phyloP scores from a whole-genome alignment of 2,888 invertebrate species.

The Chrysotoxum bicinctum region DNA sequence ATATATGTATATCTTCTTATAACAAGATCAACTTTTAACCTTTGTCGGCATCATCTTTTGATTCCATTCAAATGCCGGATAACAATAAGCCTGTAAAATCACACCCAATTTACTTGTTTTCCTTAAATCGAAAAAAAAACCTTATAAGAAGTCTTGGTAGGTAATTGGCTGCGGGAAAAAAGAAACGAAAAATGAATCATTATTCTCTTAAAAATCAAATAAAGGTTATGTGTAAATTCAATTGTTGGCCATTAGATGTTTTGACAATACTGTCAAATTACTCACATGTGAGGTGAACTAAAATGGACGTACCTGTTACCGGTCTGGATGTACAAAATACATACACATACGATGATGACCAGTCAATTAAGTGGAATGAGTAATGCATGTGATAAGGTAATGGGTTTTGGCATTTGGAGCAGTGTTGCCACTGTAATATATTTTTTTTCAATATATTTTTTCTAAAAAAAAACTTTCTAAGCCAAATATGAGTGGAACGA shows the following conservation, averaged over 20 bases:
- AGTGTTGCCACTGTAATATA: not conserved
- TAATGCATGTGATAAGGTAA: slow-evolving; percentile 49
- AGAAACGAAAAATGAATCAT: slow-evolving; percentile 27
- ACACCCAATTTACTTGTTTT: slow-evolving; percentile 64
- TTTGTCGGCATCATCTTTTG: slow-evolving; percentile 53
- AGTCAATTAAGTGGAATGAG: slow-evolving; percentile 63
- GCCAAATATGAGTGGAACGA: no score
- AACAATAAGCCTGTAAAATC: slow-evolving; percentile 62
- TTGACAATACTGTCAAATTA: slow-evolving; percentile 72
- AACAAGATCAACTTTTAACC: slow-evolving; percentile 46
- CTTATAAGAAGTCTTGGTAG: slow-evolving; percentile 18
- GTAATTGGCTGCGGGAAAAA: slow-evolving; percentile 35
- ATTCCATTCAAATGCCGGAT: slow-evolving; percentile 25
- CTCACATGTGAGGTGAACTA: slow-evolving; percentile 27
- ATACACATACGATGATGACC: slow-evolving; percentile 25
- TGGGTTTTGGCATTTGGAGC: not conserved
- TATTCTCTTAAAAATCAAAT: slow-evolving; percentile 30
- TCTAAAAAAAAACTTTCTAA: no score
- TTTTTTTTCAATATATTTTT: no score
- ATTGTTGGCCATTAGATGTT: slow-evolving; percentile 51
- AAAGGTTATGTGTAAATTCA: slow-evolving; percentile 46
- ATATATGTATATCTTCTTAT: slow-evolving; percentile 57
- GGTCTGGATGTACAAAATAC: not conserved
- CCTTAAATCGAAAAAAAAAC: slow-evolving; percentile 13
- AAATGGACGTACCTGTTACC: slow-evolving; percentile 12